Base-by-base conservation (phyloP, 2,113 vertebrate genomes). In the Zosterops japonicus region DNA sequence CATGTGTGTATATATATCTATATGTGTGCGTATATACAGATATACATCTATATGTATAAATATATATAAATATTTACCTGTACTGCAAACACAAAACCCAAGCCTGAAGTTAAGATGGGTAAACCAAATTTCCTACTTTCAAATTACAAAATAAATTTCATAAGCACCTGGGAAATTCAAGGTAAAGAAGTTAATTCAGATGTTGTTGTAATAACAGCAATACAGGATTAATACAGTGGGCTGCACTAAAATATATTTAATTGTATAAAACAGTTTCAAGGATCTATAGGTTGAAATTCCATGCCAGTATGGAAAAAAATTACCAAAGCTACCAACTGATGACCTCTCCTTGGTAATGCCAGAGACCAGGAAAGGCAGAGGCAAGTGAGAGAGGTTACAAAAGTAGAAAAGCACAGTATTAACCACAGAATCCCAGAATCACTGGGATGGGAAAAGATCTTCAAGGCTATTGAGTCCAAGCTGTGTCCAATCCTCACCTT, bases 401-500 rank as follows among this genome's bases (percentile, higher is more conserved):
- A 65, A 52, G 28, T 27, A 56, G 36, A 64, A 77, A 55, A 81
- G 23, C 21, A 28, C 27, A 11, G 25, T 6, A 53, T 28, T 31
- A 74, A 46, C 20, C 52, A 67, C 68, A 67, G 52, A 50, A 59
- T 65, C 12, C 8, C 33, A 50, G 50, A 44, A 67, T 67, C 8
- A 9, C 1, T 21, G 11, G 31, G 28, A n/a, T 3, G n/a, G 39
- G 28, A 29, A 68, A 75, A 46, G 46, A 3, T 23, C n/a, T 46
- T 27, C 39, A 9, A 25, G 46, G 4, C 8, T 28, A 52, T 3
- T 0, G 2, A 67, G 44, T 24, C 60, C 44, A 11, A 13, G 12
- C 46, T 52, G 28, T 59, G 52, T 36, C 68, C 0, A 0, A 39
- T 28, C 0, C 33, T 68, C 22, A 21, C 16, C 20, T 6, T 60